phyloP scores from a whole-genome alignment of 2,797 vertebrate genomes.

The Spheniscus humboldti region DNA sequence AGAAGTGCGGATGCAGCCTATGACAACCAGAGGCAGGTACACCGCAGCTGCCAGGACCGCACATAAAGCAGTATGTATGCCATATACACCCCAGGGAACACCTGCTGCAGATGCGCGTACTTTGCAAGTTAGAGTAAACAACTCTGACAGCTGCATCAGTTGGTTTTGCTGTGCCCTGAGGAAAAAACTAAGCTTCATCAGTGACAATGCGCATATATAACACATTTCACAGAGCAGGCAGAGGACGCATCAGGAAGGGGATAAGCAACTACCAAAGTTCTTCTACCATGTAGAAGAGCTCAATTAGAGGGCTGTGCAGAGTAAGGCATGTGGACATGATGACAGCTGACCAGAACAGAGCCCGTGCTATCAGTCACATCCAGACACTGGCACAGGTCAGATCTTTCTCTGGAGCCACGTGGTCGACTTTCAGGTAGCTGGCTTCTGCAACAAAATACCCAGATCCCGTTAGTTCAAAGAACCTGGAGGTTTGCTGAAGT shows the following conservation, averaged over 20 bases:
- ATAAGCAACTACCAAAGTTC: not conserved
- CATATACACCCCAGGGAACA: not conserved
- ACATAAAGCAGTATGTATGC: accelerated
- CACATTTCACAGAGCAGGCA: not conserved
- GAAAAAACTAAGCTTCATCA: not conserved
- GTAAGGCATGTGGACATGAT: not conserved
- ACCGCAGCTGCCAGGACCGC: accelerated
- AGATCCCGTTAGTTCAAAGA: not conserved
- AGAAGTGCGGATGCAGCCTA: not conserved
- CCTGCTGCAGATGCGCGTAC: accelerated
- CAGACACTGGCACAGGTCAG: not conserved
- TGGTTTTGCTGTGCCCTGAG: not conserved
- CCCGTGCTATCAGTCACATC: accelerated
- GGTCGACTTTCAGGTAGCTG: not conserved
- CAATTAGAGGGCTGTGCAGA: not conserved
- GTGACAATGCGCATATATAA: not conserved
- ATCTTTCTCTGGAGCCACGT: not conserved
- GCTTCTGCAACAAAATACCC: not conserved
- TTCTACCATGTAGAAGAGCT: not conserved
- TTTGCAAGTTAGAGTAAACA: not conserved
- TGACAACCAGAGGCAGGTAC: not conserved
- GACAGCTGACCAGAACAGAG: not conserved
- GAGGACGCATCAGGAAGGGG: accelerated
- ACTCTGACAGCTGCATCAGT: not conserved
- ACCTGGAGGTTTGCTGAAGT: not conserved